Evolutionary conservation across 1,140 invertebrate genomes (phyloP).

Genomic region (Drosophila watanabei): DNA sequence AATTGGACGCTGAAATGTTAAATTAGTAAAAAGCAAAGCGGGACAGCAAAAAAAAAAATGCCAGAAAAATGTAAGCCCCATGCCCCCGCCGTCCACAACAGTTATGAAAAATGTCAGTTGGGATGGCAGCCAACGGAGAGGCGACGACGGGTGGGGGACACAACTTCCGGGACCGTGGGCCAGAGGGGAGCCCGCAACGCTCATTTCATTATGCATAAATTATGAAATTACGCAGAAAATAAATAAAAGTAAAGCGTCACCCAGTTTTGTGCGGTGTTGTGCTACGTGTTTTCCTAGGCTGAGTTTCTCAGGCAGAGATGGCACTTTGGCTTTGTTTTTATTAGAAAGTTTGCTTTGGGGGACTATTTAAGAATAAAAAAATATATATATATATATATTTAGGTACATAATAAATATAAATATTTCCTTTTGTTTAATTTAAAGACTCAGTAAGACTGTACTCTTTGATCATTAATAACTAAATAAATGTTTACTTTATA

Average conservation of each 20-base stretch:
- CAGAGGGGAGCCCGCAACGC: slow-evolving; percentile 38
- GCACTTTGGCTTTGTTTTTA: neutral
- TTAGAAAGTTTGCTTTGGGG: too few species aligned
- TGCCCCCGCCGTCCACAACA: slow-evolving; percentile 4
- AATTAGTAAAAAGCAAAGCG: slow-evolving; percentile 59
- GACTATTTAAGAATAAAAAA: neutral
- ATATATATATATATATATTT: neutral
- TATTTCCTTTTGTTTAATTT: too few species aligned
- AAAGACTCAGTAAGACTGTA: too few species aligned
- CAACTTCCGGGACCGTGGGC: slow-evolving; percentile 14
- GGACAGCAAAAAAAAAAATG: slow-evolving; percentile 34
- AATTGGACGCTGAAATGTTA: slow-evolving; percentile 78
- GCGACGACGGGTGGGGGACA: too few species aligned
- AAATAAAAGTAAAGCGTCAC: slow-evolving; percentile 55
- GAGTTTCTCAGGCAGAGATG: slow-evolving; percentile 3
- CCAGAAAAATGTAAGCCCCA: slow-evolving; percentile 38
- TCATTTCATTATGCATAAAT: slow-evolving; percentile 73
- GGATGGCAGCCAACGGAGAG: slow-evolving; percentile 49
- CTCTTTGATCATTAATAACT: too few species aligned
- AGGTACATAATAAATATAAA: neutral
- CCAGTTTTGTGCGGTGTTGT: slow-evolving; percentile 37
- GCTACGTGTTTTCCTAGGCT: slow-evolving; percentile 7
- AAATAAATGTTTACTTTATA: too few species aligned
- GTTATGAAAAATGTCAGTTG: slow-evolving; percentile 64
- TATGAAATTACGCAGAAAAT: slow-evolving; percentile 66